Conservation (phyloP, 2,113 vertebrate species). For the Oreotrochilus melanogaster region DNA sequence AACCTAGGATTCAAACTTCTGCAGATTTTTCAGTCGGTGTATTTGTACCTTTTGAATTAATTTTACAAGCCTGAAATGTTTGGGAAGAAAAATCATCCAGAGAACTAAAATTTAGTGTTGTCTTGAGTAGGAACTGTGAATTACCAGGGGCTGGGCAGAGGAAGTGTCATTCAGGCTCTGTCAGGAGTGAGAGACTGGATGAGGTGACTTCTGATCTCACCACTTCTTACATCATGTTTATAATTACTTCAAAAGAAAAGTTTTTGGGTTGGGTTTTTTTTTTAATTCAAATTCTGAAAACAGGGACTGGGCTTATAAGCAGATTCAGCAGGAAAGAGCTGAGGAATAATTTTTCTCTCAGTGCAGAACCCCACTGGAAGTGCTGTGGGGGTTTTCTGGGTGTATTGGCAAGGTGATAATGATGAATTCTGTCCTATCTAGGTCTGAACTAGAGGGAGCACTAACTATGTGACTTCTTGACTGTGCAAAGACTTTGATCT, state of each 20-base stretch:
- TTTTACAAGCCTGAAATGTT: neutral
- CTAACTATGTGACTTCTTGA: neutral
- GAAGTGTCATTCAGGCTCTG: neutral
- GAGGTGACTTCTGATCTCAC: neutral
- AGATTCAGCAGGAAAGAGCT: neutral
- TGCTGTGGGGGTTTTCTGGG: neutral
- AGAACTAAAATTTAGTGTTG: neutral
- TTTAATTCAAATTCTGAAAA: neutral
- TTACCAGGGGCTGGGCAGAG: neutral
- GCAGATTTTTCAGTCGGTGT: neutral
- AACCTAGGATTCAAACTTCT: neutral
- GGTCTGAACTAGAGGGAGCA: neutral
- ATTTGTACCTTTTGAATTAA: neutral
- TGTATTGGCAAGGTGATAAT: neutral
- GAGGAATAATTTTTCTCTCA: neutral
- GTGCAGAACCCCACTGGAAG: neutral
- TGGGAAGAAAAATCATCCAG: neutral
- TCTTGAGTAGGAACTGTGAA: neutral
- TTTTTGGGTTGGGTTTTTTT: neutral
- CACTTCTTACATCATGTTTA: neutral
- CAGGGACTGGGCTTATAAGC: neutral
- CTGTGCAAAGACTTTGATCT: slow-evolving; percentile 22
- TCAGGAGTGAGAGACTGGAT: neutral
- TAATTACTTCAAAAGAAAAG: neutral
- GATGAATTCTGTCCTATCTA: neutral